These are phyloP conservation scores for Acanthisitta chloris DNA, from an alignment of 2,113 vertebrate genomes.

Conservation along the genomic window DNA sequence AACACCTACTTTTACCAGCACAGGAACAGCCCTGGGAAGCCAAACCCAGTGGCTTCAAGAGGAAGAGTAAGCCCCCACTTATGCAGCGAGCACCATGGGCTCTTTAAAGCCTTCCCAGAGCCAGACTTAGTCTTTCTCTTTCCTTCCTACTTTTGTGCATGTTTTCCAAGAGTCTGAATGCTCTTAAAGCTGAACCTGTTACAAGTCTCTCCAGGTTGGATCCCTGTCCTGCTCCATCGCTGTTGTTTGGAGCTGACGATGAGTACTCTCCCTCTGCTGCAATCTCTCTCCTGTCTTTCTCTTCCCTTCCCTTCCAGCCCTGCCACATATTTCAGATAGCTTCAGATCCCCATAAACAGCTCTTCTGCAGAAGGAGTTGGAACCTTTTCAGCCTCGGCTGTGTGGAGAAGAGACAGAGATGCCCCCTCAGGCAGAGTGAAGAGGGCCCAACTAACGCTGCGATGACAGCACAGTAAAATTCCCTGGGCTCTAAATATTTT, in stretches of 20 bases:
- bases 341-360: neutral
- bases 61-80: neutral
- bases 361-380: neutral
- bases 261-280: neutral
- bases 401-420: neutral
- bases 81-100: neutral
- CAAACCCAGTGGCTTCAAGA: neutral
- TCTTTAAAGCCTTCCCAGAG: neutral
- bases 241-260: neutral
- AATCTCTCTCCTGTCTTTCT: neutral
- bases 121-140: neutral
- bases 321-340: neutral
- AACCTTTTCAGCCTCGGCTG: neutral
- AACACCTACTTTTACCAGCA: neutral
- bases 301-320: neutral
- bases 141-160: neutral
- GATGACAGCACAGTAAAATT: conserved; percentile 65
- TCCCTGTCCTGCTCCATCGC: fast-evolving
- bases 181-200: neutral
- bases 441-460: neutral
- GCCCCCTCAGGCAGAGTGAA: conserved; percentile 44
- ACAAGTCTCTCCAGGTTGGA: neutral
- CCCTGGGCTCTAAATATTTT: conserved; percentile 75
- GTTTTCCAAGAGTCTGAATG: neutral
- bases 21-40: neutral